These are phyloP conservation scores for Mythimna lalbum DNA, from an alignment of 2,888 invertebrate genomes.

Conservation along the genomic window DNA sequence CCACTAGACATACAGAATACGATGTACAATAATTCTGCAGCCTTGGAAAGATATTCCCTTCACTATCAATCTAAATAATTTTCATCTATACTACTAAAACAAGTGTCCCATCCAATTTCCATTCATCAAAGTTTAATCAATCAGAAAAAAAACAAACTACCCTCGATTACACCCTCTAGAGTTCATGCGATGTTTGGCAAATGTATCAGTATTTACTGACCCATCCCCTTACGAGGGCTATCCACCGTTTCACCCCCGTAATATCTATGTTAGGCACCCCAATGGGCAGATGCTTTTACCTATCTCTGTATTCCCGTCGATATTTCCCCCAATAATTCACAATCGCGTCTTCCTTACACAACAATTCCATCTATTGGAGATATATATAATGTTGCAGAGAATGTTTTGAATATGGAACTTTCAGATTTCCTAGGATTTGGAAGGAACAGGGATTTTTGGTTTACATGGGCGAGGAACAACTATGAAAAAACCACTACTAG, in stretches of 20 bases:
- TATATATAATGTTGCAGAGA: constrained; percentile 56
- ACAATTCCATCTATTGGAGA: constrained; percentile 78
- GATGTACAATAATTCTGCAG: no score
- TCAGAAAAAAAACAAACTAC: constrained; percentile 44
- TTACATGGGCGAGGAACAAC: no score
- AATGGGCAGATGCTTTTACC: constrained; percentile 75
- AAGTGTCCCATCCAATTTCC: constrained; percentile 29
- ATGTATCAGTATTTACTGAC: constrained; percentile 63
- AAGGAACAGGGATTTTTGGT: not conserved
- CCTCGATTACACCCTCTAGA: constrained; percentile 38
- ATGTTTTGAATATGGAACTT: constrained; percentile 18
- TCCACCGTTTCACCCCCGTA: constrained; percentile 55
- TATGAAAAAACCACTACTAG: no score
- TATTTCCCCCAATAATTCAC: constrained; percentile 79
- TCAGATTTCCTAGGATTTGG: not conserved
- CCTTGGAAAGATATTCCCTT: no score
- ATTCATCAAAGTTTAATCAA: constrained; percentile 53
- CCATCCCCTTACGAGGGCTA: constrained; percentile 52
- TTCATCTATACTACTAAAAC: not conserved
- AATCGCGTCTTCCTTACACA: constrained; percentile 81
- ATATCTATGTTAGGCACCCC: constrained; percentile 64
- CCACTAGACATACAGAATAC: no score
- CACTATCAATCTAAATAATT: not conserved
- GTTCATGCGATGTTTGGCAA: constrained; percentile 33
- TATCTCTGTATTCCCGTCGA: constrained; percentile 70